A percentile compares a stretch with the other conserved stretches of the same genome.
These are phyloP conservation scores for Hylyphantes graminicola DNA, from an alignment of 1,140 invertebrate genomes.

Conservation along the genomic window DNA sequence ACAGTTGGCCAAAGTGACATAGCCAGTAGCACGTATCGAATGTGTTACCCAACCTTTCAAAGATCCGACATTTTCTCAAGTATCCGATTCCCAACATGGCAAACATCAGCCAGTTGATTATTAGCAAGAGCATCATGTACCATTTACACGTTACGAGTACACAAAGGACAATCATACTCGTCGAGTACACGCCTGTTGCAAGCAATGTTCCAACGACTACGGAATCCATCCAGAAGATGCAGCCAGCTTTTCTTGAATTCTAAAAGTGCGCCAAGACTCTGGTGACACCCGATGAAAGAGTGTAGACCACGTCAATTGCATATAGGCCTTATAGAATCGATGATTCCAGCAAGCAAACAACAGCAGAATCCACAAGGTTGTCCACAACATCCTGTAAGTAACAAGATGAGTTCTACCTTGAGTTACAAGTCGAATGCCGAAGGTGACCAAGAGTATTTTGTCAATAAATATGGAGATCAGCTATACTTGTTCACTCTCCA, in stretches of 20 bases:
- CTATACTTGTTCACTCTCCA: background rate
- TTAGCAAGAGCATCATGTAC: background rate
- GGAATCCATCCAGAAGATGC: slow-evolving; percentile 2
- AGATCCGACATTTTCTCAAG: background rate
- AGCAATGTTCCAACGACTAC: background rate
- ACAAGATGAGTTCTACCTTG: no score
- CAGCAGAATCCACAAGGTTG: background rate
- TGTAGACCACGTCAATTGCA: background rate
- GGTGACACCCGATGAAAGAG: background rate
- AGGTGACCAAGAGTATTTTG: background rate
- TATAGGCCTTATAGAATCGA: slow-evolving; percentile 11
- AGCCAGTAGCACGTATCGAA: background rate
- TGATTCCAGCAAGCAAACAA: slow-evolving; percentile 15
- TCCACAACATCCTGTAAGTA: background rate
- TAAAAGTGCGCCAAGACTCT: background rate
- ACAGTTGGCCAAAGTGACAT: background rate
- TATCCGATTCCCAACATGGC: background rate
- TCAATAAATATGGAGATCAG: no score
- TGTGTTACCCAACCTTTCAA: background rate
- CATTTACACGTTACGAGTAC: background rate
- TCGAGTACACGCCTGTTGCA: background rate
- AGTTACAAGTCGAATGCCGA: background rate
- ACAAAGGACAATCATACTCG: background rate
- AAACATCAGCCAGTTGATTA: background rate
- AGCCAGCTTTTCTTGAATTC: background rate